Evolutionary conservation across 2,888 invertebrate genomes (phyloP), one percentile per base, ranked within the genome.

Genomic region (Mamestra brassicae): DNA sequence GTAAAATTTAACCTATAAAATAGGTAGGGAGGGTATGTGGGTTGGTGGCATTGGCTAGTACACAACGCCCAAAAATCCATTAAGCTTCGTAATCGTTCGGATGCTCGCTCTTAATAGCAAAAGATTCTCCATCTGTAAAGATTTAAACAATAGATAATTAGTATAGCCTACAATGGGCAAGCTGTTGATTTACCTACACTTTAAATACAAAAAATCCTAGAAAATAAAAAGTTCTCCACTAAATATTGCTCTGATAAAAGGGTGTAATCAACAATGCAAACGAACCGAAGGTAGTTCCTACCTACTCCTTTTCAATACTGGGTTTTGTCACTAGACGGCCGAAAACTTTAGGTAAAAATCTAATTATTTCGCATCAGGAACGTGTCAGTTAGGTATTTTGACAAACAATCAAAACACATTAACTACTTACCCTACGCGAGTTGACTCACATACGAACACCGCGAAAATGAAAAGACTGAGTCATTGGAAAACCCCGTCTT

Each of bases 61-160:
- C 8, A 58, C 71, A 60, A 47, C 73, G 10, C 66, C 50, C 10
- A 50, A 17, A 11, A 42, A 57, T 62, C 34, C 60, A 74, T 57
- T 50, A 36, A 45, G 6, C 15, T 74, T 62, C 15, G 4, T 63
- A 57, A 74, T 58, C 2, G 26, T 45, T 66, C 11, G 60, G 26
- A 60, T 42, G 42, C 3, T 63, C 45, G 54, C 58, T 60, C 34
- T 17, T 45, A 63, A n/a, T 7, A 34, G 36, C 6, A 55, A 45
- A 34, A 45, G n/a, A 38, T 38, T 26, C 65, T 11, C 69, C 80
- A 80, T 84, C 80, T 80, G 80, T 7, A 69, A 80, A 69, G 68
- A 81, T 52, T 65, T 36, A 58, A 34, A 52, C 6, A 55, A 55
- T n/a, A n/a, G n/a, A n/a, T 34, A 4, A 57, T 38, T 38, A 38